These are phyloP conservation scores for Phacellophora camtschatica DNA, from an alignment of 30 jellyfish, hydroid and myxozoan genomes.

Conservation along the genomic window DNA sequence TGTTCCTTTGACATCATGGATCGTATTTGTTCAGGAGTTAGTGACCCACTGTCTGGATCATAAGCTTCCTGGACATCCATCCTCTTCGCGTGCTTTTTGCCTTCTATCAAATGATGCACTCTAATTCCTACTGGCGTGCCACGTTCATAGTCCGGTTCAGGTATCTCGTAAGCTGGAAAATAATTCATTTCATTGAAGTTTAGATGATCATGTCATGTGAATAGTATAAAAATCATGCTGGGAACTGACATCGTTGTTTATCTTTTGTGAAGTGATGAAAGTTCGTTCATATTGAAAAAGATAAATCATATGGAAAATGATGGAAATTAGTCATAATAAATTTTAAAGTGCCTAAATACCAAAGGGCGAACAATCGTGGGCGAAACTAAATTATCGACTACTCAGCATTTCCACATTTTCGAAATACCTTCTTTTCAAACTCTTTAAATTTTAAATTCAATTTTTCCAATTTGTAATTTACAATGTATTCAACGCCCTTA, in stretches of 20 bases:
- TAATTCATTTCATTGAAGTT: background rate
- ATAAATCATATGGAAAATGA: no score
- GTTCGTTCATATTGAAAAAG: no score
- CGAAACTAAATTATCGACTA: no score
- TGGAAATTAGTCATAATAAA: no score
- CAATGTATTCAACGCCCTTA: no score
- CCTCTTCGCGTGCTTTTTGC: background rate
- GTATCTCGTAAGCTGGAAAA: conserved; percentile 38
- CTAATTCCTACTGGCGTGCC: background rate
- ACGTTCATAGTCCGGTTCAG: conserved; percentile 58
- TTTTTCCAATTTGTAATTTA: no score
- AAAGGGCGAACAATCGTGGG: no score
- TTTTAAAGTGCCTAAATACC: no score
- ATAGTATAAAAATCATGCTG: conserved; percentile 7
- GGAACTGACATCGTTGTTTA: background rate
- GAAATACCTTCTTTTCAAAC: no score
- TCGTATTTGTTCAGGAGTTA: conserved; percentile 60
- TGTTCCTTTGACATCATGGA: conserved; percentile 66
- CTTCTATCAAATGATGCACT: background rate
- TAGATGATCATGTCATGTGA: background rate
- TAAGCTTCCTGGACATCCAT: conserved; percentile 4
- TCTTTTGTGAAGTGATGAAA: no score
- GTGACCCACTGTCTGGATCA: conserved; percentile 26
- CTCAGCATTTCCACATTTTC: no score
- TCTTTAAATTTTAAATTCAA: no score